These are phyloP conservation scores for Troglohyphantes excavatus DNA, from an alignment of 2,888 invertebrate genomes.

Conservation along the genomic window DNA sequence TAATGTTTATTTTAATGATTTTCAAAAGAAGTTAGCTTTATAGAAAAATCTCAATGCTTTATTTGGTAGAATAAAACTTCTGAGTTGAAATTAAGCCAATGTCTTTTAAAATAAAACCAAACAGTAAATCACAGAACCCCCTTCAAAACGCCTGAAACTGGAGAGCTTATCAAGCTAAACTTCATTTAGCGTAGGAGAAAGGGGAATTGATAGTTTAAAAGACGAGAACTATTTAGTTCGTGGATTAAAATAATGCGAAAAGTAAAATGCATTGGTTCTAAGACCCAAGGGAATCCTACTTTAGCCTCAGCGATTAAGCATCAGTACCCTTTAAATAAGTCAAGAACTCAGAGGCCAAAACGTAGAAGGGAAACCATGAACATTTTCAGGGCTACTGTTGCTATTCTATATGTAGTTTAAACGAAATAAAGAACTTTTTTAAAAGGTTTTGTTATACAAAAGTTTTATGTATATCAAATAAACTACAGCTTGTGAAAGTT, in stretches of 20 bases:
- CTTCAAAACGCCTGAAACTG: neutral
- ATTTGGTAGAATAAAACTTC: no score
- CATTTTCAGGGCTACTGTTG: neutral
- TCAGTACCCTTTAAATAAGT: neutral
- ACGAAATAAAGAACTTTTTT: neutral
- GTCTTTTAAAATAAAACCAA: neutral
- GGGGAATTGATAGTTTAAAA: neutral
- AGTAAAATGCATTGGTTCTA: conserved; percentile 14
- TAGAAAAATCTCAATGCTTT: no score
- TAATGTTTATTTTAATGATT: no score
- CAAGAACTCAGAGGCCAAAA: neutral
- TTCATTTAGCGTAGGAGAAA: neutral
- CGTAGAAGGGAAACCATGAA: neutral
- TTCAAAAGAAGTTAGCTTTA: no score
- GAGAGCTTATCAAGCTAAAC: neutral
- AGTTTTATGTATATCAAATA: no score
- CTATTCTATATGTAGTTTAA: neutral
- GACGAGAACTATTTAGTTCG: neutral
- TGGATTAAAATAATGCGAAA: conserved; percentile 11
- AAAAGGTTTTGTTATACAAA: no score
- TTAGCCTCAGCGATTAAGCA: conserved; percentile 1
- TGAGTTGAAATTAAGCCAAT: no score
- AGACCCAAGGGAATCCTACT: neutral
- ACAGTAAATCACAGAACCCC: neutral
- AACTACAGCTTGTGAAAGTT: no score